phyloP scores from a whole-genome alignment of 2,113 vertebrate species.

The Ciconia boyciana region DNA sequence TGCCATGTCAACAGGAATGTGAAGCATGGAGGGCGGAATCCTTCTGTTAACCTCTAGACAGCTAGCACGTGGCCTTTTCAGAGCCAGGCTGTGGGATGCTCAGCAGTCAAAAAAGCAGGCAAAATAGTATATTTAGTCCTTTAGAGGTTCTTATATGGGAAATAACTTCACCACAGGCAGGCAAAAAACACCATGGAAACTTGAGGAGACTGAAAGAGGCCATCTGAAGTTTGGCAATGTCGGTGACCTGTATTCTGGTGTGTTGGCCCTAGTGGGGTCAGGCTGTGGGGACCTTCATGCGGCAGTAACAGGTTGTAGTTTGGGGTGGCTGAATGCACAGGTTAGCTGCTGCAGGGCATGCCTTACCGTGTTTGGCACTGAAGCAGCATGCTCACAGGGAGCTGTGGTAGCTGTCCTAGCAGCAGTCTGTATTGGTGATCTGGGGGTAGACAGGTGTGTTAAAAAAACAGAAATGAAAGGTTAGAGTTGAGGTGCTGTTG shows the following conservation, averaged over 20 bases:
- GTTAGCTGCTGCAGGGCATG: background rate
- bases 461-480: background rate
- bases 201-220: background rate
- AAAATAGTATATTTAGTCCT: background rate
- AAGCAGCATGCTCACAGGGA: background rate
- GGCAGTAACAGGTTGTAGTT: background rate
- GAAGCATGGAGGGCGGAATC: background rate
- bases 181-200: background rate
- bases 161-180: background rate
- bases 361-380: fast-evolving
- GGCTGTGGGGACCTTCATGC: background rate
- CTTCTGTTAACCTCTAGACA: background rate
- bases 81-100: background rate
- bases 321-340: fast-evolving
- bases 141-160: background rate
- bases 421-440: background rate
- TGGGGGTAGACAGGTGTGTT: background rate
- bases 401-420: background rate
- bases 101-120: background rate
- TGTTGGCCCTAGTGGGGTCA: background rate
- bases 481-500: background rate
- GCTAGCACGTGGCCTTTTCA: background rate
- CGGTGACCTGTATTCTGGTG: background rate
- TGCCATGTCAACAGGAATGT: background rate
- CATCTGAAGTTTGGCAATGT: background rate